phyloP scores from a whole-genome alignment of 2,797 vertebrate species.

The Trematomus bernacchii region DNA sequence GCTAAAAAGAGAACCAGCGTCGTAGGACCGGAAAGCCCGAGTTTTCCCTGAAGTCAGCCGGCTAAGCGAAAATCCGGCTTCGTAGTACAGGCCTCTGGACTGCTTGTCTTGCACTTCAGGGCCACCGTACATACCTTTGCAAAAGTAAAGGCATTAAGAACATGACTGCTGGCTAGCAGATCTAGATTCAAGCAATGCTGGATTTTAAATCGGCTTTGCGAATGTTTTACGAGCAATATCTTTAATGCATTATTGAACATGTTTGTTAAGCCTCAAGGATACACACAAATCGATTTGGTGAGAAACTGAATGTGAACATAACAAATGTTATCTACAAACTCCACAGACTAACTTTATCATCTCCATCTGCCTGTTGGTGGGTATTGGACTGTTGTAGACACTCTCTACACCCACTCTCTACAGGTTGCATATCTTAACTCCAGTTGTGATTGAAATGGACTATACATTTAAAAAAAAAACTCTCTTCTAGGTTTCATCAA shows the following conservation, averaged over 20 bases:
- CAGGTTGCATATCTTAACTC: neutral
- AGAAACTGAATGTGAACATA: neutral
- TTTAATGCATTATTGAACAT: neutral
- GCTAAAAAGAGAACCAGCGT: too few species aligned
- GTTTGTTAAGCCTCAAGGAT: neutral
- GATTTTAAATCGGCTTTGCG: neutral
- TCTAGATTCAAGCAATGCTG: neutral
- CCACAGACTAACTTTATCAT: neutral
- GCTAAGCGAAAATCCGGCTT: too few species aligned
- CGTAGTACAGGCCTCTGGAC: too few species aligned
- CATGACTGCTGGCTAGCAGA: neutral
- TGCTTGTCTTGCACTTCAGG: too few species aligned
- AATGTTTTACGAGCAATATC: neutral
- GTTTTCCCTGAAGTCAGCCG: too few species aligned
- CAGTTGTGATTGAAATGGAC: constrained; percentile 6
- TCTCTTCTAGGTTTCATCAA: constrained; percentile 84
- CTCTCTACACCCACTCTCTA: neutral
- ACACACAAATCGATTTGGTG: neutral
- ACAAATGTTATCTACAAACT: neutral
- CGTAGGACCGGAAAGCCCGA: too few species aligned
- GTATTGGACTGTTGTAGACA: neutral
- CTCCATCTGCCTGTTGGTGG: neutral
- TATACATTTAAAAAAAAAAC: neutral
- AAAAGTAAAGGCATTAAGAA: neutral
- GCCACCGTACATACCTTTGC: neutral